Evolutionary conservation across 2,888 invertebrate species (phyloP), one percentile per base, ranked within the genome.

Genomic region (Altica lythri): DNA sequence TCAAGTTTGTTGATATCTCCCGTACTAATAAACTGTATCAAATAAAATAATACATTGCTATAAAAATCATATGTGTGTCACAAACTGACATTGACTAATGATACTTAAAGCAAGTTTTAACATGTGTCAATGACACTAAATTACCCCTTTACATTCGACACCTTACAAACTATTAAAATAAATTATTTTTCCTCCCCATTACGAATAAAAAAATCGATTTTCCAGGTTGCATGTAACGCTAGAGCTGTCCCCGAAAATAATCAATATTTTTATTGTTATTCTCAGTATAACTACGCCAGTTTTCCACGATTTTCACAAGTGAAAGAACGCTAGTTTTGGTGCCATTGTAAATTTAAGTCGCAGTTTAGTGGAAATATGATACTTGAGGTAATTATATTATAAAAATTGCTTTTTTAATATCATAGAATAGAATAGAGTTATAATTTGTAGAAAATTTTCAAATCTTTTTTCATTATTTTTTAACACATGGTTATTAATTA

Each of bases 171-270:
- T 27, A 51, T 43, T 46, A 35, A 19, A 27, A 46, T 37, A 42
- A 53, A 45, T 43, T 35, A 40, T 48, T 54, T 56, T 53, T 19
- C 35, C 44, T 45, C 49, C 43, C 22, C 50, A 42, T 53, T 42
- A 4, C 8, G n/a, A 44, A 42, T 9, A 37, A n/a, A 18, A 10
- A n/a, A 57, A 59, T 61, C 54, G 61, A 60, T 60, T 50, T 53
- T 53, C 57, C 47, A 57, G 6, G 22, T 55, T 66, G 67, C 69
- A 68, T 67, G 68, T 62, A 61, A 61, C 61, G 32, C 55, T 57
- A 60, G 61, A 35, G 57, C 62, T 65, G 60, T 70, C 68, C 65
- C 55, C 60, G 40, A 59, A 67, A 72, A 69, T 66, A 71, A 72
- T 72, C 72, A 68, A 72, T 72, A 71, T 55, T 66, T 64, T 63